A percentile compares a stretch with the other conserved stretches of the same genome.
These are phyloP conservation scores for Vanessa cardui DNA, from an alignment of 2,888 invertebrate genomes.

Conservation along the genomic window DNA sequence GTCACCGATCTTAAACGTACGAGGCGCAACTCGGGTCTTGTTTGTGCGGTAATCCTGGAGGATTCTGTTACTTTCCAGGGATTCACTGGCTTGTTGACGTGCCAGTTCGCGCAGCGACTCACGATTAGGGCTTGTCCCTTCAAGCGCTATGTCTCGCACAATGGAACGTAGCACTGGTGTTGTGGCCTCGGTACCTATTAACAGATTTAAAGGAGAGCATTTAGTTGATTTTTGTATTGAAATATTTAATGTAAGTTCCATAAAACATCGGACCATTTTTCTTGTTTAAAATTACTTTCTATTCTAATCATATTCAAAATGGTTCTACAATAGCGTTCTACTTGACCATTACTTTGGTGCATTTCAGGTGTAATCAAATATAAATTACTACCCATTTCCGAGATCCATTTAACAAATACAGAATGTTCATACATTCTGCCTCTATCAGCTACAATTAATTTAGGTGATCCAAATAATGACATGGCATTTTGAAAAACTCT, in stretches of 20 bases:
- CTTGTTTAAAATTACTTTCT: too few relatives aligned
- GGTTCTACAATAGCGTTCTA: too few relatives aligned
- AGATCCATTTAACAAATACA: constrained; percentile 5
- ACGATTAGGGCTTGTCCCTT: constrained; percentile 14
- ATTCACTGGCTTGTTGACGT: too few relatives aligned
- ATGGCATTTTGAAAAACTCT: constrained; percentile 16
- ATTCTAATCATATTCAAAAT: too few relatives aligned
- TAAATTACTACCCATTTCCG: constrained; percentile 2
- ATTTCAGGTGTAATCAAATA: too few relatives aligned
- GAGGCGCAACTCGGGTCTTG: too few relatives aligned
- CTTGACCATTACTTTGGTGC: too few relatives aligned
- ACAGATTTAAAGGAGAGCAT: constrained; percentile 33
- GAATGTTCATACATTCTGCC: constrained; percentile 17
- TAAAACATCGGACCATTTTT: constrained; percentile 28
- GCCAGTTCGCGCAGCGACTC: constrained; percentile 27
- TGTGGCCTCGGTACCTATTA: constrained; percentile 29
- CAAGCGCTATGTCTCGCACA: constrained; percentile 35
- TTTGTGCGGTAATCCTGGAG: too few relatives aligned
- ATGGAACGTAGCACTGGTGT: constrained; percentile 35
- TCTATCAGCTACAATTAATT: constrained; percentile 19
- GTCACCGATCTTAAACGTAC: constrained; percentile 19
- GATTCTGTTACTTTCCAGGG: too few relatives aligned
- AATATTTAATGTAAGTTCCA: constrained; percentile 33
- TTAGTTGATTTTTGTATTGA: constrained; percentile 33
- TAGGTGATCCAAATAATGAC: constrained; percentile 28